A percentile compares a stretch with the other conserved stretches of the same genome.
Evolutionary conservation across 2,113 vertebrate species (phyloP).

Genomic region (Procavia capensis): DNA sequence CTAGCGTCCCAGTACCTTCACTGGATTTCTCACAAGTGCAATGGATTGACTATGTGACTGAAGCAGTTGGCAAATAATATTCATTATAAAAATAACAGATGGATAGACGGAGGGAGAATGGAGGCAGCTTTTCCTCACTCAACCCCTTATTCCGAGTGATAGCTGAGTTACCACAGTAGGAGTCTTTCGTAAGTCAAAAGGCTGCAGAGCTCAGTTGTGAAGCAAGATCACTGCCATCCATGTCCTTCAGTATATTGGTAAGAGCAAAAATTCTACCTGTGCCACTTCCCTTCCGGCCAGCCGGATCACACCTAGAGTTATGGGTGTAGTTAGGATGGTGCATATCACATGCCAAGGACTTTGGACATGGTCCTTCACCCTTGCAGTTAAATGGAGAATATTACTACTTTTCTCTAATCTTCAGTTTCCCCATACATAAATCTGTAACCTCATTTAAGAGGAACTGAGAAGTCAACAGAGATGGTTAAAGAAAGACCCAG

Average conservation of each 20-base stretch:
- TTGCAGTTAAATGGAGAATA: neutral
- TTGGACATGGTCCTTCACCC: no score
- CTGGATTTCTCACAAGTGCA: neutral
- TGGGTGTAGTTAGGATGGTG: neutral
- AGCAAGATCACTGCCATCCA: neutral
- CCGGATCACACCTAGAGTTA: neutral
- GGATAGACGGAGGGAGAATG: neutral
- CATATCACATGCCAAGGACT: neutral
- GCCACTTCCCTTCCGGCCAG: neutral
- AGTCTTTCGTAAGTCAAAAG: neutral
- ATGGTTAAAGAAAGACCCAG: neutral
- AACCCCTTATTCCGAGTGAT: neutral
- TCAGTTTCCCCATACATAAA: neutral
- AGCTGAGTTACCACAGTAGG: neutral
- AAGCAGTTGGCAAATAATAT: neutral
- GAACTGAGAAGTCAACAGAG: neutral
- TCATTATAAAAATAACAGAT: conserved; percentile 13
- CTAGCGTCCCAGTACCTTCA: neutral
- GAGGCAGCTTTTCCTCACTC: neutral
- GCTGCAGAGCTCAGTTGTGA: neutral
- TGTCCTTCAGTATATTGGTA: neutral
- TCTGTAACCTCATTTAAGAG: neutral
- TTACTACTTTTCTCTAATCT: neutral
- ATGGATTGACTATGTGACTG: neutral
- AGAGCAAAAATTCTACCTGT: neutral